Conservation (phyloP, 2,888 invertebrate genomes). For the Xylota segnis region DNA sequence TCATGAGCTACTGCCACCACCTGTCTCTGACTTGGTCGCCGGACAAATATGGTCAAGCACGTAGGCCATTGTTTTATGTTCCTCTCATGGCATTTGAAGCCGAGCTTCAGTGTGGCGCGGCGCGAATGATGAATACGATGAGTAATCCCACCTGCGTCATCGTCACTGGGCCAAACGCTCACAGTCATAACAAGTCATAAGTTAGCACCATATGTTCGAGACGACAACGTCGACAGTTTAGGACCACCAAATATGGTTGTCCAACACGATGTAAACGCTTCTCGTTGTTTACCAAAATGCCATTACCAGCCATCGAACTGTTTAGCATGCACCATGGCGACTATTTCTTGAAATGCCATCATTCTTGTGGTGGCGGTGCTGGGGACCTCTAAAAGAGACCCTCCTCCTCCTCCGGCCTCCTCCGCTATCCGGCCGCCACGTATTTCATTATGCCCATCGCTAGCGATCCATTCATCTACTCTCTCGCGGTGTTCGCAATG, state of each 20-base stretch:
- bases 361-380: conserved; percentile 54
- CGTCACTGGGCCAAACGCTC: conserved; percentile 13
- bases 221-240: conserved; percentile 41
- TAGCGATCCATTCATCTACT: conserved; percentile 29
- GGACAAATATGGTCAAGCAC: conserved; percentile 67
- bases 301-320: conserved; percentile 51
- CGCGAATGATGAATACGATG: conserved; percentile 55
- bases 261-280: conserved; percentile 72
- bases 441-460: conserved; percentile 27
- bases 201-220: conserved; percentile 60
- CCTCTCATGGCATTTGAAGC: conserved; percentile 44
- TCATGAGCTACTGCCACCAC: conserved; percentile 29
- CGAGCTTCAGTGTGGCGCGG: background rate
- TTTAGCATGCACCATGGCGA: conserved; percentile 63
- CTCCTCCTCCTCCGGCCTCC: background rate
- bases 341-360: conserved; percentile 64
- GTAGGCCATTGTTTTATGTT: conserved; percentile 68
- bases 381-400: conserved; percentile 39
- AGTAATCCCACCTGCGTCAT: conserved; percentile 71
- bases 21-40: conserved; percentile 26
- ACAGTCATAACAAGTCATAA: conserved; percentile 42
- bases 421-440: conserved; percentile 11
- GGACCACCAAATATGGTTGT: conserved; percentile 71
- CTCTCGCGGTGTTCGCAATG: conserved; percentile 30
- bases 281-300: conserved; percentile 47